A percentile compares a stretch with the other conserved stretches of the same genome.
Conservation (phyloP, 2,797 vertebrate genomes). For the Arrhamphus sclerolepis region DNA sequence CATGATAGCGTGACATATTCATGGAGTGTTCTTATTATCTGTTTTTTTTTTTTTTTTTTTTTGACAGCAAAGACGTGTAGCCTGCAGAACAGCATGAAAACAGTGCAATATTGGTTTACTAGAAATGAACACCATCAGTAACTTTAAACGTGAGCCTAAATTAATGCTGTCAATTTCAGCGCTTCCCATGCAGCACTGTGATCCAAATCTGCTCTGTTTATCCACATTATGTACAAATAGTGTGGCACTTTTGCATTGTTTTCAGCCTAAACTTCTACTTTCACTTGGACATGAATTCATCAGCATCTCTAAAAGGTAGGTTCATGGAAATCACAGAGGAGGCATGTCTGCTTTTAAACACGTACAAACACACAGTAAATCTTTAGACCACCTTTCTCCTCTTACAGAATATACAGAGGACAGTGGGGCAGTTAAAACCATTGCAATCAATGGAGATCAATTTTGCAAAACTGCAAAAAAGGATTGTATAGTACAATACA, state of each 20-base stretch:
- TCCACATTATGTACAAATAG: conserved; percentile 35
- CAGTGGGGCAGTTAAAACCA: conserved; percentile 70
- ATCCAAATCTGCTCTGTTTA: conserved; percentile 37
- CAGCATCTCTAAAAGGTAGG: no score
- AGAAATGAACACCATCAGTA: conserved; percentile 23
- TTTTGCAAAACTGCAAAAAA: conserved; percentile 84
- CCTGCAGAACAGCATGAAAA: conserved; percentile 25
- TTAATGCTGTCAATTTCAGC: conserved; percentile 2
- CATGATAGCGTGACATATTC: conserved; percentile 44
- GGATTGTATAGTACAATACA: conserved; percentile 65
- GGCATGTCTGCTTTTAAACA: conserved; percentile 58
- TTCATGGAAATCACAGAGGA: conserved; percentile 12
- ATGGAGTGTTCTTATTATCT: conserved; percentile 12
- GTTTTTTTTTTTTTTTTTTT: no score
- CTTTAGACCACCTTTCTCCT: conserved; percentile 64
- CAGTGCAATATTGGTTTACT: conserved; percentile 25
- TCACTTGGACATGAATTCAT: conserved; percentile 31
- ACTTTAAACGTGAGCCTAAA: conserved; percentile 22
- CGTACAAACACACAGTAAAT: conserved; percentile 52
- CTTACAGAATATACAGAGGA: conserved; percentile 70
- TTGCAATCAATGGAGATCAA: conserved; percentile 85
- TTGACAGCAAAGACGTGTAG: conserved; percentile 11
- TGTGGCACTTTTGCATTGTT: conserved; percentile 27
- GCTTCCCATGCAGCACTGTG: conserved; percentile 22
- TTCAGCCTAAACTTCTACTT: conserved; percentile 35